A percentile compares a stretch with the other conserved stretches of the same genome.
Evolutionary conservation across 2,888 invertebrate species (phyloP).

Genomic region (Drosophila nr. medialis): DNA sequence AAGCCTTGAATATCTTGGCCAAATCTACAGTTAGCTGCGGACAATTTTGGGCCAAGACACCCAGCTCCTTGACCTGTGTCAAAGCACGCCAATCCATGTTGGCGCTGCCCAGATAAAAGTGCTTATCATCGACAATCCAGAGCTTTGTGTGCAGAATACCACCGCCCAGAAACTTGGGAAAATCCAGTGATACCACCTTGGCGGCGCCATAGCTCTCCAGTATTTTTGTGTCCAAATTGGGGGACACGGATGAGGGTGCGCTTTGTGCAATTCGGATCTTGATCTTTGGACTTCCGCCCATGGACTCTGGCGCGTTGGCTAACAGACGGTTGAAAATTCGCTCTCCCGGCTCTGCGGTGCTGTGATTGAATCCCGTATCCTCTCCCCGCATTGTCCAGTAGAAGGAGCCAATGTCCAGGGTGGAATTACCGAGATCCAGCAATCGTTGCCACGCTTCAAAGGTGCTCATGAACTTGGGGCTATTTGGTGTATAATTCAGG

Average conservation of each 20-base stretch:
- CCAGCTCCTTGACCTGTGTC: conserved; percentile 94
- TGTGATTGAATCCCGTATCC: conserved; percentile 91
- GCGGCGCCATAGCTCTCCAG: conserved; percentile 89
- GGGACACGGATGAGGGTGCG: conserved; percentile 89
- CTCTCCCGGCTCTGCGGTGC: conserved; percentile 92
- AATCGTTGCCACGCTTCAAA: conserved; percentile 93
- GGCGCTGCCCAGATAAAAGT: conserved; percentile 97
- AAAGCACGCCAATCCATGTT: conserved; percentile 99
- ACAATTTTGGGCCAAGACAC: conserved; percentile 88
- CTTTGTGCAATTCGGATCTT: conserved; percentile 94
- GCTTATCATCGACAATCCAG: conserved; percentile 94
- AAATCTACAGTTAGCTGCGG: conserved; percentile 85
- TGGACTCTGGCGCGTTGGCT: conserved; percentile 82
- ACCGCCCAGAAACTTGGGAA: conserved; percentile 88
- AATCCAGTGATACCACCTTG: conserved; percentile 55
- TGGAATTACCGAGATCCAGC: conserved; percentile 90
- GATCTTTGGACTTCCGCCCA: conserved; percentile 85
- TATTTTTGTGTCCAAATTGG: conserved; percentile 79
- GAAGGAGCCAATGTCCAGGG: conserved; percentile 95
- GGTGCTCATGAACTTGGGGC: conserved; percentile 88
- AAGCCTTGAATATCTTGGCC: conserved; percentile 94
- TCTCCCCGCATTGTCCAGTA: conserved; percentile 96
- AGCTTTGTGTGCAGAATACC: conserved; percentile 98
- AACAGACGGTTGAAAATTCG: conserved; percentile 92
- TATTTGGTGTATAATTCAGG: conserved; percentile 89